These are phyloP conservation scores for Mystacornis crossleyi DNA, from an alignment of 2,113 vertebrate species.

Conservation along the genomic window DNA sequence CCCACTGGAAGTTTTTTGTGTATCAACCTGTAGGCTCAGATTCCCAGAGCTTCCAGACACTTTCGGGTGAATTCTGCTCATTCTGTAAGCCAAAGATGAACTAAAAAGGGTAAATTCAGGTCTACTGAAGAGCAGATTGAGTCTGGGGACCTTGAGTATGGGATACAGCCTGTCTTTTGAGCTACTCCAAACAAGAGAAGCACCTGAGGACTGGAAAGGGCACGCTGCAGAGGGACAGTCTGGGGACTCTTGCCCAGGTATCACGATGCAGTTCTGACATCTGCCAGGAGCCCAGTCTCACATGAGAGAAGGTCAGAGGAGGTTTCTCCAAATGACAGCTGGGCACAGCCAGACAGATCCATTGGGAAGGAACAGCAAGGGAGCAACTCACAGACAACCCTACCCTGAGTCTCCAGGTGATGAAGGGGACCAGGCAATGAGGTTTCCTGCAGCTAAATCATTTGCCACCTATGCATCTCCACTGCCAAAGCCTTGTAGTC, in stretches of 20 bases:
- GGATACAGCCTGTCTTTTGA: not conserved
- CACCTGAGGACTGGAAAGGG: not conserved
- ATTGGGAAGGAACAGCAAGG: not conserved
- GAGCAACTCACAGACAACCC: not conserved
- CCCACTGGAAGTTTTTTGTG: not conserved
- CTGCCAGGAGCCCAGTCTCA: not conserved
- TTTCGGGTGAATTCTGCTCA: not conserved
- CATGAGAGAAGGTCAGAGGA: not conserved
- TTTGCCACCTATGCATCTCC: rapidly evolving
- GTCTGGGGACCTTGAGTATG: not conserved
- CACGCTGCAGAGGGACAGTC: not conserved
- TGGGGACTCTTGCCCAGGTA: not conserved
- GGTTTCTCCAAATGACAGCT: not conserved
- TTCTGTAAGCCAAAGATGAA: not conserved
- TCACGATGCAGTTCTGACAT: not conserved
- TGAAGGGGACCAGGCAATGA: not conserved
- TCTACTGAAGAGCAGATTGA: not conserved
- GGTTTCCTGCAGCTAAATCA: not conserved
- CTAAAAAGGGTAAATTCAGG: not conserved
- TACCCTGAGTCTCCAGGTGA: not conserved
- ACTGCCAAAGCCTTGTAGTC: not conserved
- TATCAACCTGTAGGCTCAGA: not conserved
- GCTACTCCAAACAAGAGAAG: not conserved
- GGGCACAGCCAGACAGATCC: not conserved
- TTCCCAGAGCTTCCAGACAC: not conserved